Base-by-base conservation (phyloP, 2,888 invertebrate species). In the Xestia ashworthii region DNA sequence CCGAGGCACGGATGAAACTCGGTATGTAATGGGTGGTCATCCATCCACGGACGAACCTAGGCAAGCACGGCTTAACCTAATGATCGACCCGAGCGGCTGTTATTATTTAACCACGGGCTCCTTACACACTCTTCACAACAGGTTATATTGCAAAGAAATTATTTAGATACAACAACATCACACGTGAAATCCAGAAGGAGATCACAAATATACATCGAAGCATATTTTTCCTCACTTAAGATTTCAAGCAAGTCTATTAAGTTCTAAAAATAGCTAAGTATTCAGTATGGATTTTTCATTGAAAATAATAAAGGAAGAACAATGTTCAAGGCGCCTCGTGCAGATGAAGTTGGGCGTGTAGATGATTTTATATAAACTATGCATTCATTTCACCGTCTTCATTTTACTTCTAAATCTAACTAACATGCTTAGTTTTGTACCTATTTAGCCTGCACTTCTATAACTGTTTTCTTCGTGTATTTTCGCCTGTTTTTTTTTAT, bases 301-400 rank as follows among this genome's bases (percentile, higher is more conserved):
- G n/a, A n/a, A 76, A 50, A 41, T 22, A 48, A 6, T 22, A 48
- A 67, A 14, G 25, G 25, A 11, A 68, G 48, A 77, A 38, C 1
- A 41, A 55, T 67, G 58, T 44, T n/a, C 11, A 69, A 60, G 16
- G 1, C n/a, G 2, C 76, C 32, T 25, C 78, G 80, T 65, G 48
- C 44, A 48, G 41, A 55, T 16, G 32, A n/a, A 32, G 2, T 48
- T 65, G 64, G 80, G 55, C 80, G 71, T 78, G 64, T 67, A 67
- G 53, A 32, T 6, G 8, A 8, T 68, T n/a, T 77, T 68, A 60
- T 32, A 41, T 50, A 58, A 41, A 60, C 48, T 65, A 46, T 32
- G 32, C 32, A 32, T 32, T 3, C 32, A 32, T 32, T 32, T 32
- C 3, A 32, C 32, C 3, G 32, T 32, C 16, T 25, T 41, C 5